These are phyloP conservation scores for Heliothis virescens DNA, from an alignment of 1,140 invertebrate genomes.

Conservation along the genomic window DNA sequence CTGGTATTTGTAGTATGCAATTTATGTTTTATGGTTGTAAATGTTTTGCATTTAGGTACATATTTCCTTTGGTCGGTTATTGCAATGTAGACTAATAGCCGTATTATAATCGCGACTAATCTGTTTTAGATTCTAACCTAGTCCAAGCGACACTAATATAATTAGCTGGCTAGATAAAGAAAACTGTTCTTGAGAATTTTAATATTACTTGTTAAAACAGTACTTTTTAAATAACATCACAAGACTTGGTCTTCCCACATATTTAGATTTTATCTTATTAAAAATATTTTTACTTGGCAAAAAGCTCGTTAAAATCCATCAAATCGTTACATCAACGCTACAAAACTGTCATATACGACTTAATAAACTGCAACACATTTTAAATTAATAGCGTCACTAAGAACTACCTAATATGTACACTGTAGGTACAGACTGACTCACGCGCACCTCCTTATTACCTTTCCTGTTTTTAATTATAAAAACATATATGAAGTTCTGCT, in stretches of 20 bases:
- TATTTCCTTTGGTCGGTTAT: not conserved
- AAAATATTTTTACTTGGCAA: constrained; percentile 20
- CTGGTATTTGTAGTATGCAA: constrained; percentile 15
- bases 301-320: constrained; percentile 27
- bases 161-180: no score
- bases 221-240: no score
- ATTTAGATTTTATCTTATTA: constrained; percentile 18
- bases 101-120: no score
- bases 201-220: no score
- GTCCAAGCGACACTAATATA: no score
- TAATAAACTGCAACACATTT: constrained; percentile 38
- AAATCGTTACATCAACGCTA: constrained; percentile 36
- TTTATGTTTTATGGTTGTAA: constrained; percentile 9
- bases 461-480: constrained; percentile 7
- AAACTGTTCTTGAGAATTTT: no score
- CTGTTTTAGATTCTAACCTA: no score
- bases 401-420: constrained; percentile 32
- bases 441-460: constrained; percentile 1
- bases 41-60: not conserved
- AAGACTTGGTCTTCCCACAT: no score
- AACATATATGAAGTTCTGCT: constrained; percentile 1
- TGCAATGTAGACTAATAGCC: not conserved
- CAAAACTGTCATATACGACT: constrained; percentile 21
- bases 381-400: constrained; percentile 27
- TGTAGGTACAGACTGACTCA: constrained; percentile 23